phyloP scores from a whole-genome alignment of 2,888 invertebrate genomes.

The Protodeltote pygarga region DNA sequence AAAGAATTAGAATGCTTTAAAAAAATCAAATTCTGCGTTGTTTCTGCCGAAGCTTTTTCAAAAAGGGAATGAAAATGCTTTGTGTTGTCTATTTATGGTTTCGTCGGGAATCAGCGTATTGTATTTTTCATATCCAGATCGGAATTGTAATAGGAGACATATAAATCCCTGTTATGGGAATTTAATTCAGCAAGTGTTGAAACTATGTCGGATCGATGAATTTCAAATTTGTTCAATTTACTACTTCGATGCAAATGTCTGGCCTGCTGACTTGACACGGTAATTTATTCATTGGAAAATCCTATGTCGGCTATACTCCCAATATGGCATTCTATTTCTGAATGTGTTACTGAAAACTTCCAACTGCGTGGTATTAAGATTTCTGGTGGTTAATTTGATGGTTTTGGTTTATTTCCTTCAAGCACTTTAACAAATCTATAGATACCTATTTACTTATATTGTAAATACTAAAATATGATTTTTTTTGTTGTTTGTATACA shows the following conservation, averaged over 20 bases:
- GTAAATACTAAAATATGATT: too few relatives aligned
- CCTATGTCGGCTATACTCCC: constrained; percentile 45
- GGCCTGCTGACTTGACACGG: constrained; percentile 40
- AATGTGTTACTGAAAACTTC: constrained; percentile 19
- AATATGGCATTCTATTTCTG: constrained; percentile 28
- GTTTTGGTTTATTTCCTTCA: too few relatives aligned
- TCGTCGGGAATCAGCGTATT: constrained; percentile 20
- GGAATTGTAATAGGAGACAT: constrained; percentile 33
- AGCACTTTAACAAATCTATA: too few relatives aligned
- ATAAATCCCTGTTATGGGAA: constrained; percentile 42
- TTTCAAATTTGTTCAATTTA: constrained; percentile 75
- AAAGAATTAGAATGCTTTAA: too few relatives aligned
- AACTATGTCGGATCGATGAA: constrained; percentile 63
- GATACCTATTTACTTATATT: too few relatives aligned
- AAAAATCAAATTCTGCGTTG: too few relatives aligned
- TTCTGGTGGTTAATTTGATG: background rate
- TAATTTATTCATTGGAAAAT: constrained; percentile 78
- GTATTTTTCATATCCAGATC: constrained; percentile 40
- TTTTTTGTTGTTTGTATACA: too few relatives aligned
- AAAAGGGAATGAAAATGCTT: constrained; percentile 2
- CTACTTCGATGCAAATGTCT: constrained; percentile 64
- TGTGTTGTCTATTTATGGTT: constrained; percentile 9
- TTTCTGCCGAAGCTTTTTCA: background rate
- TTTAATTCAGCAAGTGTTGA: constrained; percentile 51
- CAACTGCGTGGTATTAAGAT: constrained; percentile 9